These are phyloP conservation scores for Notospermus geniculatus DNA, from an alignment of 1,140 invertebrate species.

Conservation along the genomic window DNA sequence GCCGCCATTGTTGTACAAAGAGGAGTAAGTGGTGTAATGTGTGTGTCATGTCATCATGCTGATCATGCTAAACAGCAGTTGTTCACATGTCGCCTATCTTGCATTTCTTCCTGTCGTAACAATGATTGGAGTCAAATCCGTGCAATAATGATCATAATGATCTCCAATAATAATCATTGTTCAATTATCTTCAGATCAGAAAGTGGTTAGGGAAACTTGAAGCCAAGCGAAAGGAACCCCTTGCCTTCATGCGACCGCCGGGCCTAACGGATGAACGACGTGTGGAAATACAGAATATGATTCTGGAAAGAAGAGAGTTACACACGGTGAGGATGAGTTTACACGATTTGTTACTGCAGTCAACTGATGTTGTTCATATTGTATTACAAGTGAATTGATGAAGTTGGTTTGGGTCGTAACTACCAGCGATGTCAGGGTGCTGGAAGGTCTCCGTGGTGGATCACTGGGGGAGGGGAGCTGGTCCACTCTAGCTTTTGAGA, in stretches of 20 bases:
- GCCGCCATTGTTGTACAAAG: constrained; percentile 48
- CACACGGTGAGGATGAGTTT: too few species aligned
- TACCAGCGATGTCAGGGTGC: neutral
- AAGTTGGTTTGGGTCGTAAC: neutral
- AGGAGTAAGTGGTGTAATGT: constrained; percentile 24
- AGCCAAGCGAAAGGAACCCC: constrained; percentile 28
- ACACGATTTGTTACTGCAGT: constrained; percentile 14
- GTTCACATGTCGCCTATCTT: too few species aligned
- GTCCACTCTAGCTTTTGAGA: neutral
- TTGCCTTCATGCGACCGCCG: constrained; percentile 36
- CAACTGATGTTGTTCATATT: neutral
- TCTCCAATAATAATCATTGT: too few species aligned
- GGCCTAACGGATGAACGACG: constrained; percentile 48
- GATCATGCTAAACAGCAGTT: too few species aligned
- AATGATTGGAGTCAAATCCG: neutral
- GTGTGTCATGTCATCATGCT: neutral
- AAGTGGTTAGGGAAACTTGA: constrained; percentile 41
- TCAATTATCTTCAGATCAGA: constrained; percentile 38
- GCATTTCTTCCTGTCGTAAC: too few species aligned
- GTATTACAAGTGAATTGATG: neutral
- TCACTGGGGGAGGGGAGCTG: neutral
- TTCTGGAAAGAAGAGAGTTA: constrained; percentile 39
- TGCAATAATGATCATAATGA: too few species aligned
- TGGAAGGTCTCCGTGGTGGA: neutral
- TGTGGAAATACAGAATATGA: constrained; percentile 42